Evolutionary conservation across 2,888 invertebrate species (phyloP), one percentile per base, ranked within the genome.

Genomic region (Epistrophe eligans): DNA sequence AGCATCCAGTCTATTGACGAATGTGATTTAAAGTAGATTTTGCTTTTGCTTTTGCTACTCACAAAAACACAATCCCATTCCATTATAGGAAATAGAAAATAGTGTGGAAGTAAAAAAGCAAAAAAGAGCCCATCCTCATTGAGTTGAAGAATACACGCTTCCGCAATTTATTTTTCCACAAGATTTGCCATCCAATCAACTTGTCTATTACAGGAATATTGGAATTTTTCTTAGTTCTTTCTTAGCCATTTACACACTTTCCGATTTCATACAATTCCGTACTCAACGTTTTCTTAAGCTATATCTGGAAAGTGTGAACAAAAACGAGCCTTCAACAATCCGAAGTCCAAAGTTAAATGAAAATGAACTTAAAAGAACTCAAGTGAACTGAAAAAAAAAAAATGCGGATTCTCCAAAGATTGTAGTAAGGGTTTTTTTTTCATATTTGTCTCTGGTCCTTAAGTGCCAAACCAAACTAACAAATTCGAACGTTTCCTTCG

Each of bases 141-240:
- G 84, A 88, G 82, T 82, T 84, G 77, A 88, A 84, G 88, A 84
- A 87, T 85, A 88, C 89, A 89, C 77, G 87, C 89, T 89, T 89
- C 89, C 84, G 88, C 88, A 89, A 89, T 89, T 89, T 89, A 89
- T 89, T 88, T 85, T 89, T 89, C 89, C 89, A 88, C 88, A 89
- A 89, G 89, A 89, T 89, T 89, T 89, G 88, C 89, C 88, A 89
- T 89, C 89, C 88, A 89, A 89, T 89, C 89, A 89, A 89, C 88
- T 89, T 89, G 89, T 89, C 89, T 88, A 88, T 89, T 88, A 89
- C 89, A 89, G 89, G 60, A 84, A 88, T 81, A 79, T 84, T 82
- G 88, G 84, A 88, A 88, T 88, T 89, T 84, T 79, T 81, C 88
- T 79, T 73, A 84, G 71, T 81, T 87, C 80, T 52, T 62, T 24